Base-by-base conservation (phyloP, 2,113 vertebrate species). In the Piaya cayana region DNA sequence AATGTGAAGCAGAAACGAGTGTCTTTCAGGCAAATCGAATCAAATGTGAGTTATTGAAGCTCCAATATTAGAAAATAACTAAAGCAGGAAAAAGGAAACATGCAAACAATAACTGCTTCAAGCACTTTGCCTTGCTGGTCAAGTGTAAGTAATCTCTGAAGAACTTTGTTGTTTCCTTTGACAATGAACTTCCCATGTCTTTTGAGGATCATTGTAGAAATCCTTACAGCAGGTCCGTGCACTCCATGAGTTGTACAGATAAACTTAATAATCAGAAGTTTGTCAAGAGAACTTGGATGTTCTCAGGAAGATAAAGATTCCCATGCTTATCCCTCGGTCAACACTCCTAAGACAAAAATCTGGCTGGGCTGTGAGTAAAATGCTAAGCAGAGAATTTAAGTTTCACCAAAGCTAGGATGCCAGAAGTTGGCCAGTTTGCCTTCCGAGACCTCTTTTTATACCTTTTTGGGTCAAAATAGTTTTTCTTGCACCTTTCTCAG, bases 11-110 rank as follows among this genome's bases (percentile, higher is more conserved):
- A 30, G 93, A 95, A 91, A n/a, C 27, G 1, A 65, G 9, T 8
- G 30, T 58, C 36, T 74, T 93, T 79, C 90, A 82, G 30, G 12
- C 27, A 86, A 63, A 70, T 89, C 42, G 70, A 79, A 94, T 45
- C 21, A 88, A 69, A 39, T 30, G 34, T 22, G 22, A 92, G 55
- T 89, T 75, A 93, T 47, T n/a, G 59, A 83, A 56, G 32, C 16
- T 92, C 65, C 42, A 90, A 14, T 78, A 86, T 64, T 74, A 92
- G 83, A 93, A 95, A 96, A 75, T 82, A 79, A 72, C 37, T 89
- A 68, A 92, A 97, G 74, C 34, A 95, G 86, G 70, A 93, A 95
- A 94, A 94, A 92, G 76, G 55, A 84, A 77, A 93, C 32, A 79
- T 74, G 65, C 26, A 67, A 95, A 93, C 80, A 96, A 36, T 84